Base-by-base conservation (phyloP, 2,113 vertebrate species). In the Geococcyx californianus region DNA sequence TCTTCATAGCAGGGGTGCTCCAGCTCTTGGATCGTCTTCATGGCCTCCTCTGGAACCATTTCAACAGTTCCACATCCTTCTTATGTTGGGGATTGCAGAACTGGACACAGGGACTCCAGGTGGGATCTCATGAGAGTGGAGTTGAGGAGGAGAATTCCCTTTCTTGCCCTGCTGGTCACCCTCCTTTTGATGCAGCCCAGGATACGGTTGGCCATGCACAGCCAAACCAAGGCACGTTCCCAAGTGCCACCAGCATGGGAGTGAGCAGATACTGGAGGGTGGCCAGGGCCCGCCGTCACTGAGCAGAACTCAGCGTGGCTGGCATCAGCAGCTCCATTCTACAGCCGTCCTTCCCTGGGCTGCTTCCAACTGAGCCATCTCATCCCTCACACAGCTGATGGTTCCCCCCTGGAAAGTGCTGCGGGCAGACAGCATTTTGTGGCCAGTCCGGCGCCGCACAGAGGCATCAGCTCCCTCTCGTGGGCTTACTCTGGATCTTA, bases 391-490 rank as follows among this genome's bases (percentile, higher is more conserved):
- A 15, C 1, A 0, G 63, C 19, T 62, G 40, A 19, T 84, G 26
- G 1, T 60, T 10, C 15, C 34, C 55, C 56, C 26, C 11, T n/a
- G 83, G 68, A 63, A 77, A 28, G 38, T 12, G 9, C 76, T 49
- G 3, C 0, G 3, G 52, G 31, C 69, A n/a, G 36, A 31, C 7
- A 49, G 49, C 49, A 49, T 49, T 24, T 49, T 9, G 1, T 7
- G 66, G 56, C 10, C 64, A 8, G 42, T 33, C 29, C 5, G 3
- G 28, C 2, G 0, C 16, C 15, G 0, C 3, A 0, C 75, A 92
- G 60, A 70, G 66, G 33, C 95, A 84, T 34, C 83, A 93, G 96
- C 96, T 94, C 96, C 96, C 95, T 93, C 96, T 97, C 38, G 94
- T 94, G 96, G 96, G 73, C 80, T 96, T 34, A 19, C 29, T 8